Conservation (phyloP, 2,888 invertebrate species). For the Amphipoea oculea region DNA sequence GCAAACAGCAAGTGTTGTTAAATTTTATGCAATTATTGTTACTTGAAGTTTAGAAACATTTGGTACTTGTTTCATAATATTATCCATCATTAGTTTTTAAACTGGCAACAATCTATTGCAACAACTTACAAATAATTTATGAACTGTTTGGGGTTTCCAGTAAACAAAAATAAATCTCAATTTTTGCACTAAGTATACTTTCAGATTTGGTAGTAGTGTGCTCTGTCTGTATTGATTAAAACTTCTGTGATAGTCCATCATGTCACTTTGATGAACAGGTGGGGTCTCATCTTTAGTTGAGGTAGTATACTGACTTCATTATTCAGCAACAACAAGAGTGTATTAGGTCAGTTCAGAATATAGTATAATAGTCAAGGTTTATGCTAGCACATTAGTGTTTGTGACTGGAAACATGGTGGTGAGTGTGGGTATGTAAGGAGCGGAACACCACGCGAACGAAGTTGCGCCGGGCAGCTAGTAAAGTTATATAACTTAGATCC, state of each 20-base stretch:
- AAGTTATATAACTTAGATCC: background rate
- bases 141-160: background rate
- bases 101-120: background rate
- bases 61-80: background rate
- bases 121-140: background rate
- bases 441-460: no score
- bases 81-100: background rate
- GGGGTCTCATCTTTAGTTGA: background rate
- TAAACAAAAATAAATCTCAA: background rate
- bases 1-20: constrained; percentile 7
- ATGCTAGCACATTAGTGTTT: background rate
- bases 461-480: no score
- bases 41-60: background rate
- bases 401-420: background rate
- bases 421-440: background rate
- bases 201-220: background rate
- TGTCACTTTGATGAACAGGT: background rate
- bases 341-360: background rate
- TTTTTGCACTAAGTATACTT: background rate
- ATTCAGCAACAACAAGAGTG: background rate
- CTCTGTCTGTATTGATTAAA: background rate
- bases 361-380: background rate
- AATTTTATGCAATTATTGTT: background rate
- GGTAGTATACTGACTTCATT: background rate
- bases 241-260: background rate